Evolutionary conservation across 2,888 invertebrate genomes (phyloP).

Genomic region (Drosophila prolongata): DNA sequence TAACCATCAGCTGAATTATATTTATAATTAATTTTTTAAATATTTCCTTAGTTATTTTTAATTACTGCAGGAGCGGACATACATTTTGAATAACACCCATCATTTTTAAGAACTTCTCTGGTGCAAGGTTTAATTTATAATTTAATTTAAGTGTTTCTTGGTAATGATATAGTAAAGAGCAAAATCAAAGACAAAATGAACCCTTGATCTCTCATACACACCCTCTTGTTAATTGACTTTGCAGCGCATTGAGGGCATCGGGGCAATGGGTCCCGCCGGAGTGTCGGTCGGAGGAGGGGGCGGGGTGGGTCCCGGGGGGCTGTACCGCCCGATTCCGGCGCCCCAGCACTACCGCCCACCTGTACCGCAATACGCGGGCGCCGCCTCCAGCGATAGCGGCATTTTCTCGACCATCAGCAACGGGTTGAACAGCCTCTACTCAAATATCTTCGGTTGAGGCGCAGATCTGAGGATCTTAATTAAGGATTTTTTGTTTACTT

Average conservation of each 20-base stretch:
- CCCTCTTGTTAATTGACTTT: conserved; percentile 1
- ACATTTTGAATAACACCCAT: neutral
- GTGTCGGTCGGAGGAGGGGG: neutral
- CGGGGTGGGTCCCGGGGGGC: conserved; percentile 16
- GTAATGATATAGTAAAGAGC: neutral
- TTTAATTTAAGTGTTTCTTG: conserved; percentile 9
- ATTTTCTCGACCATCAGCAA: conserved; percentile 91
- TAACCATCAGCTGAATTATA: no score
- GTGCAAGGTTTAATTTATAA: neutral
- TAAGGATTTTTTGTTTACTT: conserved; percentile 49
- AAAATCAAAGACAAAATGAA: neutral
- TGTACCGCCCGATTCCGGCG: conserved; percentile 87
- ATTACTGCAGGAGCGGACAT: neutral
- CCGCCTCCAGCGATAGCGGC: conserved; percentile 63
- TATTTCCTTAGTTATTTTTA: no score
- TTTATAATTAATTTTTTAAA: neutral
- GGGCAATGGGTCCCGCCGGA: conserved; percentile 82
- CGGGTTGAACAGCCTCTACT: conserved; percentile 91
- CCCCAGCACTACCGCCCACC: conserved; percentile 85
- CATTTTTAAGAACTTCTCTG: neutral
- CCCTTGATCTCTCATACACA: no score
- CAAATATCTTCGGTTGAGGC: conserved; percentile 90
- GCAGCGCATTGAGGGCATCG: conserved; percentile 88
- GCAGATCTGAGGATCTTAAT: conserved; percentile 23
- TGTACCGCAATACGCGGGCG: conserved; percentile 81